Base-by-base conservation (phyloP, 2,797 vertebrate species). In the Amblyopsis hoosieri region DNA sequence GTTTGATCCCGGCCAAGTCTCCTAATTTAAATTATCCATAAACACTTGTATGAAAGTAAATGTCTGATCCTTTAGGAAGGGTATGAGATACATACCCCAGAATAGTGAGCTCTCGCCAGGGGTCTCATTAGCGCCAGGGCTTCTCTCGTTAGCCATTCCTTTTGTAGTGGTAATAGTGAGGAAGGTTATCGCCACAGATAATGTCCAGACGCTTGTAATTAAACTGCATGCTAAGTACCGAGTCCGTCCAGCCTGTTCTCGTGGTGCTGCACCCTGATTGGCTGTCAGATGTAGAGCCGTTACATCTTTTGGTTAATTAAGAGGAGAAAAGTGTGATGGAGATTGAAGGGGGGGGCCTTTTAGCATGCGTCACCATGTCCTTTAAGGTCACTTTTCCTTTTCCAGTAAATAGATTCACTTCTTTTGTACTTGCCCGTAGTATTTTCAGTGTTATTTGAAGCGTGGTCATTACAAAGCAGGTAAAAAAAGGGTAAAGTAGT, bases 11-110 rank as follows among this genome's bases (percentile, higher is more conserved):
- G 47, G 15, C 66, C 6, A 52, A 76, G 47, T 53, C 49, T 17
- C 8, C 58, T 54, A 67, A 82, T 81, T 29, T 53, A 65, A 15
- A 63, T 71, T 75, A 60, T 63, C 64, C 49, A 71, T 77, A 62
- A 76, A 76, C 15, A 4, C 3, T 2, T 59, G 60, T 67, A 64
- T 50, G 31, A 59, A 66, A 72, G 64, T 37, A n/a, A 64, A 64
- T 53, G 54, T 46, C 11, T 13, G 69, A 45, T 60, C 23, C 11
- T 29, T 52, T 67, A 54, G 37, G 45, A 67, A 14, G 13, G 6
- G 64, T 56, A 17, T 31, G 49, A 50, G 57, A 59, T 29, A 33
- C 14, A 23, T 15, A 23, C 8, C n/a, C 2, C 42, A 7, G 42
- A 56, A 60, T 47, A 62, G 29, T 29, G 48, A 53, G 62, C 9